Evolutionary conservation across 2,113 vertebrate genomes (phyloP).

Genomic region (Cyprinodon tularosa): DNA sequence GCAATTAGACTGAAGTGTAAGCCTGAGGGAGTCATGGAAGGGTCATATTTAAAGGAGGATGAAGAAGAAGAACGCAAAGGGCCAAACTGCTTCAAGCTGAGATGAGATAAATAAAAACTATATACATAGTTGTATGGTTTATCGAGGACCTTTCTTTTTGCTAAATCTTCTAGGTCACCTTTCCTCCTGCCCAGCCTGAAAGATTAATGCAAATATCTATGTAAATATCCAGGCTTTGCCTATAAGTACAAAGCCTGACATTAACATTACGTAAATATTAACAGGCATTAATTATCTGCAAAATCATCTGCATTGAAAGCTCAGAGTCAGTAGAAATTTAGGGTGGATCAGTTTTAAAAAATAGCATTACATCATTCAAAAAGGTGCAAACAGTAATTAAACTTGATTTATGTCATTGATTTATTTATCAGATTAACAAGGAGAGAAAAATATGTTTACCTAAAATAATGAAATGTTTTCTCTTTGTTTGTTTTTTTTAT

Average conservation of each 20-base stretch:
- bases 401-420: no score
- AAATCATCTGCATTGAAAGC: neutral
- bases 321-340: neutral
- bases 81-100: slow-evolving; percentile 24
- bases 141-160: slow-evolving; percentile 84
- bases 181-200: neutral
- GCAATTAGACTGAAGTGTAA: slow-evolving; percentile 83
- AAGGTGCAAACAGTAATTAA: no score
- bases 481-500: no score
- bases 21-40: slow-evolving; percentile 84
- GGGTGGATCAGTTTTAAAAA: no score
- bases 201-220: neutral
- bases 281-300: no score
- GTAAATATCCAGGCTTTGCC: neutral
- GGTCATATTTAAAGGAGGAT: slow-evolving; percentile 80
- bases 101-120: slow-evolving; percentile 73
- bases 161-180: neutral
- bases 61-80: slow-evolving; percentile 16
- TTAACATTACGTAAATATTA: neutral
- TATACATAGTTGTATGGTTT: slow-evolving; percentile 60
- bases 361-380: no score
- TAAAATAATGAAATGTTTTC: no score
- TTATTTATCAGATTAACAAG: no score
- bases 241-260: neutral
- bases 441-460: no score